These are phyloP conservation scores for Samia ricini DNA, from an alignment of 1,140 invertebrate genomes.

Conservation along the genomic window DNA sequence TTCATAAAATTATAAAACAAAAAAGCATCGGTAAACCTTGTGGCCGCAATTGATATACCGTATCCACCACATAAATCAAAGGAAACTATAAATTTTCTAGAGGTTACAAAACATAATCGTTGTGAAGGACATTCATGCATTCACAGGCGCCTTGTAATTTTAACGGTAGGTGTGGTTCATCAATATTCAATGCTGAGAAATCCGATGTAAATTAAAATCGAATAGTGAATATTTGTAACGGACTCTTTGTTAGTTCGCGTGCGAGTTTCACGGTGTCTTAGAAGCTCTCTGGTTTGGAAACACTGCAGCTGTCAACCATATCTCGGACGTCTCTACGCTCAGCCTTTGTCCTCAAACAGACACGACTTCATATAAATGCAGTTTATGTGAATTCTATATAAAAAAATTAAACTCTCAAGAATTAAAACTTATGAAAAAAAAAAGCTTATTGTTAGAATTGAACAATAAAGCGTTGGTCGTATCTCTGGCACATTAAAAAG, in stretches of 20 bases:
- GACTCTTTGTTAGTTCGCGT: constrained; percentile 56
- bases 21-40: constrained; percentile 21
- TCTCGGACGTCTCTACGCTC: constrained; percentile 47
- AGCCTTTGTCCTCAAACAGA: constrained; percentile 56
- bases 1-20: constrained; percentile 17
- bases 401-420: constrained; percentile 63
- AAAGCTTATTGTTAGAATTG: constrained; percentile 48
- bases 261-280: constrained; percentile 61
- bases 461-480: constrained; percentile 65
- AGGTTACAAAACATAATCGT: constrained; percentile 5
- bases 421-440: constrained; percentile 63
- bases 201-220: constrained; percentile 56
- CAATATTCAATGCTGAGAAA: constrained; percentile 39
- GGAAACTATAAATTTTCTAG: constrained; percentile 21
- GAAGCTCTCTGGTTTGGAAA: constrained; percentile 46
- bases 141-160: constrained; percentile 33
- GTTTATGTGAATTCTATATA: constrained; percentile 70
- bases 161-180: constrained; percentile 60
- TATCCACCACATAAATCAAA: constrained; percentile 49
- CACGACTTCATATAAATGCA: constrained; percentile 75
- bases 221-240: constrained; percentile 59
- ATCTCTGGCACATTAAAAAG: constrained; percentile 75
- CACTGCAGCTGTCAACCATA: constrained; percentile 65
- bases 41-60: constrained; percentile 61
- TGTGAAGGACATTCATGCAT: constrained; percentile 19